A percentile compares a stretch with the other conserved stretches of the same genome.
phyloP scores from a whole-genome alignment of 1,140 invertebrate genomes.

The Ooceraea biroi region DNA sequence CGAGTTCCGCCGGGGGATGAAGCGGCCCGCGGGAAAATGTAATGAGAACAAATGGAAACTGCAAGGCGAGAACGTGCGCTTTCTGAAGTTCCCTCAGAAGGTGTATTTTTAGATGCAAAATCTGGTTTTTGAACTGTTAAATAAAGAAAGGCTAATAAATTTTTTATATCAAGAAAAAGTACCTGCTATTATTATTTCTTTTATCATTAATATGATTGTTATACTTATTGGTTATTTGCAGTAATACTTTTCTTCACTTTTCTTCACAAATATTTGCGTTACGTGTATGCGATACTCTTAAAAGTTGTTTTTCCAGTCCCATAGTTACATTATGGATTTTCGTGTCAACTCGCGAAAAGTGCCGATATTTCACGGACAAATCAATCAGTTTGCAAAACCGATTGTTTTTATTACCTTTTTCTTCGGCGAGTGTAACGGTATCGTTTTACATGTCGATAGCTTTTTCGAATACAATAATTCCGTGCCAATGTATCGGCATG shows the following conservation, averaged over 20 bases:
- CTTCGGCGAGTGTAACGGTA: neutral
- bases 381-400: neutral
- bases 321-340: neutral
- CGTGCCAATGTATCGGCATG: neutral
- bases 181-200: neutral
- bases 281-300: too few relatives aligned
- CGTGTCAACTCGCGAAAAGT: neutral
- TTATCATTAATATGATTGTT: neutral
- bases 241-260: neutral
- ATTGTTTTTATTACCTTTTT: neutral
- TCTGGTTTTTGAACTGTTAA: neutral
- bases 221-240: neutral
- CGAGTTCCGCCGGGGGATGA: constrained; percentile 17
- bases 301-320: too few relatives aligned
- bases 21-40: constrained; percentile 42
- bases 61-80: neutral
- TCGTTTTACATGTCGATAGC: constrained; percentile 1
- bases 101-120: neutral
- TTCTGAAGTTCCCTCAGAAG: neutral
- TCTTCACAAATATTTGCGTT: neutral
- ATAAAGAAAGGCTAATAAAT: neutral
- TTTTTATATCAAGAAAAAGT: neutral
- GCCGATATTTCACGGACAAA: neutral
- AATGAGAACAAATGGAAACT: neutral
- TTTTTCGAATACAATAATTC: neutral